These are phyloP conservation scores for Nematopogon swammerdamellus DNA, from an alignment of 2,888 invertebrate species.

Conservation along the genomic window DNA sequence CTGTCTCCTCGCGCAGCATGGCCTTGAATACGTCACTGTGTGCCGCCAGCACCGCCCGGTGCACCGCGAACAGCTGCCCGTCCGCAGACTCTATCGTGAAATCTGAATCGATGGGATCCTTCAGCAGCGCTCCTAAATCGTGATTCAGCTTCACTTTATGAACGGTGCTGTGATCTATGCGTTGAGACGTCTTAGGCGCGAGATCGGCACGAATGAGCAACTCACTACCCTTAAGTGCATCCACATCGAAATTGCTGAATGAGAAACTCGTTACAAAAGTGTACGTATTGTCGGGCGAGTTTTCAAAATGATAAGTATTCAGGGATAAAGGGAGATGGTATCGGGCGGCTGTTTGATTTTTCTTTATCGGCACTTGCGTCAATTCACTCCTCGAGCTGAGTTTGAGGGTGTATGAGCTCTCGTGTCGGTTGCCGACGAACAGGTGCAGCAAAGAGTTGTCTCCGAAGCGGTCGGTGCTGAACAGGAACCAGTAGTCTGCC, in stretches of 20 bases:
- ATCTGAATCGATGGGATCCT: slow-evolving; percentile 34
- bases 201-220: slow-evolving; percentile 29
- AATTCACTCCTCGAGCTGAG: slow-evolving; percentile 23
- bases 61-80: slow-evolving; percentile 32
- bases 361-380: slow-evolving; percentile 19
- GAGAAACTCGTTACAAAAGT: slow-evolving; percentile 31
- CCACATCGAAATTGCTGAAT: slow-evolving; percentile 30
- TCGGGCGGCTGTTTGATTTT: slow-evolving; percentile 19
- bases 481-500: slow-evolving; percentile 35
- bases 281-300: slow-evolving; percentile 14
- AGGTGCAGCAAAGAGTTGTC: slow-evolving; percentile 32
- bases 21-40: slow-evolving; percentile 46
- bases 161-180: slow-evolving; percentile 13
- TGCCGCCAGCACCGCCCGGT: slow-evolving; percentile 28
- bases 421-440: slow-evolving; percentile 28
- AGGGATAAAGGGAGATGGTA: slow-evolving; percentile 17
- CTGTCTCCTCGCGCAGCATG: slow-evolving; percentile 42
- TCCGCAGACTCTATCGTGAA: slow-evolving; percentile 39
- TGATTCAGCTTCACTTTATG: slow-evolving; percentile 23
- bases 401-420: slow-evolving; percentile 22
- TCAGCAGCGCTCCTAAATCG: slow-evolving; percentile 28
- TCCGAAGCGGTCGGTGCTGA: slow-evolving; percentile 27
- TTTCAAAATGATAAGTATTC: slow-evolving; percentile 21
- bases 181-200: slow-evolving; percentile 6
- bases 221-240: slow-evolving; percentile 26